phyloP scores from a whole-genome alignment of 2,888 invertebrate genomes.

The Leptopilina drosophilae region DNA sequence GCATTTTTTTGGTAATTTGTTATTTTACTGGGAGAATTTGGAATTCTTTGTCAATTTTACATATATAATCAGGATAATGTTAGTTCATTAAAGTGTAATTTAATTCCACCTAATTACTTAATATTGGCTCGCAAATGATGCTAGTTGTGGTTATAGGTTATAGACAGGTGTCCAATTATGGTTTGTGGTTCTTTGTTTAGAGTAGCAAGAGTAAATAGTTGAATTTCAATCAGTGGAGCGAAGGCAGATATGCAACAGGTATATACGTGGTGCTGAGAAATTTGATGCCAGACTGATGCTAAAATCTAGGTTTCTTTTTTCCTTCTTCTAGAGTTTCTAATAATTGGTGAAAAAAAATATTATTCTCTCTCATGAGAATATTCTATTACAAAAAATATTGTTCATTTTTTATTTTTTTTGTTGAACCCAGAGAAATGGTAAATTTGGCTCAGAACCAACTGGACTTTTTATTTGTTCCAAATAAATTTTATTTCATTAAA shows the following conservation, averaged over 20 bases:
- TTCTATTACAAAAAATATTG: too few relatives aligned
- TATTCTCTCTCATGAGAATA: too few relatives aligned
- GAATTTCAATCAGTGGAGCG: slow-evolving; percentile 22
- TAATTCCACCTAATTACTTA: slow-evolving; percentile 16
- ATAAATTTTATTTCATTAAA: too few relatives aligned
- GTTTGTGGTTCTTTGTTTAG: slow-evolving; percentile 31
- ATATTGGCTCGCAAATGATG: background rate
- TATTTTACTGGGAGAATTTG: too few relatives aligned
- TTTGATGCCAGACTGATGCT: background rate
- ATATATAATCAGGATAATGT: too few relatives aligned
- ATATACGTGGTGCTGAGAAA: slow-evolving; percentile 12
- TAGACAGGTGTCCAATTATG: slow-evolving; percentile 25
- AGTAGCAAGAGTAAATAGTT: slow-evolving; percentile 23
- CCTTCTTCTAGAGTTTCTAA: too few relatives aligned
- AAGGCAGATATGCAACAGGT: slow-evolving; percentile 30
- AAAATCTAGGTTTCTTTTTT: too few relatives aligned
- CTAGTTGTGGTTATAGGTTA: slow-evolving; percentile 1
- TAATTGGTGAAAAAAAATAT: too few relatives aligned
- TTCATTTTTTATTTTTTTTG: too few relatives aligned
- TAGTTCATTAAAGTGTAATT: slow-evolving; percentile 3
- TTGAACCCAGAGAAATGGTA: too few relatives aligned
- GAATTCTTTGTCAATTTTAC: background rate
- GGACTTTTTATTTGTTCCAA: too few relatives aligned
- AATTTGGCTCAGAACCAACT: too few relatives aligned
- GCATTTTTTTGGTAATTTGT: background rate